Base-by-base conservation (phyloP, 2,888 invertebrate genomes). In the Lithophane socia region DNA sequence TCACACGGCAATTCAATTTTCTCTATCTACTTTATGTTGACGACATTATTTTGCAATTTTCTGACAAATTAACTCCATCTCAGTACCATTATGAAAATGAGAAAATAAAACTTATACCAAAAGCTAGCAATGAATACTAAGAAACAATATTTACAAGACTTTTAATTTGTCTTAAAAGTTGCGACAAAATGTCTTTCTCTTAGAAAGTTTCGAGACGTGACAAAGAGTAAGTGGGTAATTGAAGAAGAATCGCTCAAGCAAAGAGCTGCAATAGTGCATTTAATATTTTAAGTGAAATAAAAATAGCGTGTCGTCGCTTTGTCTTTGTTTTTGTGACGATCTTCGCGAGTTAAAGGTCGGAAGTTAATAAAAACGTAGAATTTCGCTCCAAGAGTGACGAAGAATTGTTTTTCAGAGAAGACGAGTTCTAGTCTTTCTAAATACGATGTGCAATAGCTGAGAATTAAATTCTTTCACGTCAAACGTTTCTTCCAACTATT, bases 251-350 rank as follows among this genome's bases (percentile, higher is more conserved):
- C 80, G 77, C 83, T 81, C 73, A 82, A 75, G 74, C 71, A 29
- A 49, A 75, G 76, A 67, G 66, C 81, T 70, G 82, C 75, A 78
- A 84, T 80, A 84, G 82, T 84, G 85, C 87, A 88, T 85, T 88
- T 87, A 85, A 90, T 88, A 84, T 85, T 86, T 84, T 83, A 73
- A 88, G 86, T 86, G 86, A 78, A 80, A 84, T 84, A 79, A 84
- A 80, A 84, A 73, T 83, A 79, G 65, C n/a, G 64, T 77, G 76
- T 56, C 60, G 69, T 64, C 64, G 64, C 69, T 63, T 72, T 64
- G 63, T 42, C 49, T 47, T 79, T 73, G 77, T 76, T 78, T 79
- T 79, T 87, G 78, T 81, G 67, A 58, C 70, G 72, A 66, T 86
- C 73, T 75, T 68, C 61, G 58, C 54, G 37, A 76, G 21, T 65